Evolutionary conservation across 2,113 vertebrate species (phyloP).

Genomic region (Hipposideros armiger): DNA sequence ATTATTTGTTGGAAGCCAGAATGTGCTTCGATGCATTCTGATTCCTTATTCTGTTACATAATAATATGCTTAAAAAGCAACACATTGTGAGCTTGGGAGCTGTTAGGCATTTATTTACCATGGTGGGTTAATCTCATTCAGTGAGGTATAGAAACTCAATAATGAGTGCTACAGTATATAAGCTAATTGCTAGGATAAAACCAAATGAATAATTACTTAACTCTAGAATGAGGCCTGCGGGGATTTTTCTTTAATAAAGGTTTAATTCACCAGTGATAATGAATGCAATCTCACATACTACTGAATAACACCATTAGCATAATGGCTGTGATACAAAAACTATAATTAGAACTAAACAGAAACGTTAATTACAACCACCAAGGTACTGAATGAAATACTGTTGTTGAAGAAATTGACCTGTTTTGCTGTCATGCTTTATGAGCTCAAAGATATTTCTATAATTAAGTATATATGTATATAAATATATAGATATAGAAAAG

Average conservation of each 20-base stretch:
- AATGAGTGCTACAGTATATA: slow-evolving; percentile 91
- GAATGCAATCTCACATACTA: slow-evolving; percentile 94
- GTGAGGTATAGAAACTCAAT: slow-evolving; percentile 89
- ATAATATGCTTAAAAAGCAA: slow-evolving; percentile 84
- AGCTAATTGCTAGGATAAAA: slow-evolving; percentile 93
- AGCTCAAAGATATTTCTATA: slow-evolving; percentile 62
- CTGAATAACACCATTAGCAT: slow-evolving; percentile 93
- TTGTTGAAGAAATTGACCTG: slow-evolving; percentile 86
- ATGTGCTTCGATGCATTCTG: slow-evolving; percentile 70
- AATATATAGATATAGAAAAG: neutral
- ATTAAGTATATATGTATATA: slow-evolving; percentile 58
- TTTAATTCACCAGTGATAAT: slow-evolving; percentile 94
- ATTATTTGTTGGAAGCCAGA: slow-evolving; percentile 73
- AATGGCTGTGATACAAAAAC: slow-evolving; percentile 92
- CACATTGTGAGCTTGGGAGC: slow-evolving; percentile 82
- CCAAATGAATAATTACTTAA: slow-evolving; percentile 94
- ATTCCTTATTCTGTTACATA: slow-evolving; percentile 77
- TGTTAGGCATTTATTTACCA: slow-evolving; percentile 89
- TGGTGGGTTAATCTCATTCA: slow-evolving; percentile 90
- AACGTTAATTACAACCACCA: slow-evolving; percentile 91
- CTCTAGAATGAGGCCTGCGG: slow-evolving; percentile 91
- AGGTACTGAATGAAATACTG: slow-evolving; percentile 89
- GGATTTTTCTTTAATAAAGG: slow-evolving; percentile 94
- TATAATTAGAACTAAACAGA: slow-evolving; percentile 93
- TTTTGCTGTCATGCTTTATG: slow-evolving; percentile 74